These are phyloP conservation scores for Oasisia sp. DNA, from an alignment of 2,888 invertebrate genomes.

Conservation along the genomic window DNA sequence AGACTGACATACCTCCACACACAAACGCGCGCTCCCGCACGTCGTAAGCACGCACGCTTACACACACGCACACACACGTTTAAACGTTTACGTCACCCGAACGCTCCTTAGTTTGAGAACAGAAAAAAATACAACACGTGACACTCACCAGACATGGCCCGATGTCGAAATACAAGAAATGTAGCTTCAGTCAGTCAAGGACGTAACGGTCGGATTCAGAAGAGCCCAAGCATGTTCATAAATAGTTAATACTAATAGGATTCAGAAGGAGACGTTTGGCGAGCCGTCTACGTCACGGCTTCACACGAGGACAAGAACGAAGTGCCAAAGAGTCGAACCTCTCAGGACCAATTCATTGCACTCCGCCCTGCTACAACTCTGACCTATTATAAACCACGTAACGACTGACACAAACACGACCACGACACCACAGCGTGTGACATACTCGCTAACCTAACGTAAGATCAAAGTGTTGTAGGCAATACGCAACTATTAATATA, in stretches of 20 bases:
- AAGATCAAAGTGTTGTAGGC: too few relatives aligned
- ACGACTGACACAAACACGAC: too few relatives aligned
- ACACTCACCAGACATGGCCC: constrained; percentile 44
- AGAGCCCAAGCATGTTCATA: background rate
- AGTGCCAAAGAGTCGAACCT: too few relatives aligned
- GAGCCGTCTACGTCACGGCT: too few relatives aligned
- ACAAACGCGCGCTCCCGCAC: background rate
- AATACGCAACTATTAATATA: too few relatives aligned
- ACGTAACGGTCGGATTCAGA: background rate
- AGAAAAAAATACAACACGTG: background rate
- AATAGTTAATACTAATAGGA: background rate
- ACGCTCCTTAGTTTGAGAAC: too few relatives aligned
- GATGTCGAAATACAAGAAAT: constrained; percentile 44
- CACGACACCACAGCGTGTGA: too few relatives aligned
- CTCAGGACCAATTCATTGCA: too few relatives aligned
- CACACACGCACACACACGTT: background rate
- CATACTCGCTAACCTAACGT: too few relatives aligned
- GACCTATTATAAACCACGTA: too few relatives aligned
- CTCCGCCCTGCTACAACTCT: too few relatives aligned
- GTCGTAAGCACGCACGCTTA: background rate
- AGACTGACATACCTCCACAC: background rate
- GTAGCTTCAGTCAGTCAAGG: constrained; percentile 37
- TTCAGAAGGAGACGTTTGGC: background rate
- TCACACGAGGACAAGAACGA: too few relatives aligned
- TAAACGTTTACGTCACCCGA: constrained; percentile 7